Percentiles rank a stretch among this genome's conserved stretches.
Evolutionary conservation across 2,797 vertebrate genomes (phyloP).

Genomic region (Trichosurus vulpecula): DNA sequence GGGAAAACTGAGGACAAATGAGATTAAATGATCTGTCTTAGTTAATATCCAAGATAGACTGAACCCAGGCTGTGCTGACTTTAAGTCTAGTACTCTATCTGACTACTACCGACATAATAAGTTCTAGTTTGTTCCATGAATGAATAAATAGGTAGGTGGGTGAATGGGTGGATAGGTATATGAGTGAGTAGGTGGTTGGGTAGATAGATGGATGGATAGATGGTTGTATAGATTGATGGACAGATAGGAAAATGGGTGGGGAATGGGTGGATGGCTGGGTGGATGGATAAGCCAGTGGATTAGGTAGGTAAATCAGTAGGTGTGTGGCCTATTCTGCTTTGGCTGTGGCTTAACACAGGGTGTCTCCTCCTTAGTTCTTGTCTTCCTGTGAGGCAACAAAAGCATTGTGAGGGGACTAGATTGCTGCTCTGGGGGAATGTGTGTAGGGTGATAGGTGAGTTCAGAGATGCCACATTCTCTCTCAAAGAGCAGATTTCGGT

Average conservation of each 20-base stretch:
- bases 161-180: not conserved
- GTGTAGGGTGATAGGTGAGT: not conserved
- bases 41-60: not conserved
- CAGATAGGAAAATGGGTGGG: not conserved
- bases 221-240: not conserved
- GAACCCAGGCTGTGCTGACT: not conserved
- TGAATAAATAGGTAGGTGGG: not conserved
- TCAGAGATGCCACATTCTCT: not conserved
- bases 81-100: not conserved
- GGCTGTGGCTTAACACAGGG: not conserved
- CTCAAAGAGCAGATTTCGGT: not conserved
- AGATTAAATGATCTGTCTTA: not conserved
- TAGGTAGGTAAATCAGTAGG: not conserved
- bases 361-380: not conserved
- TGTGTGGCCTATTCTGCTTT: not conserved
- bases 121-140: not conserved
- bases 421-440: not conserved
- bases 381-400: not conserved
- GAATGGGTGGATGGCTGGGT: not conserved
- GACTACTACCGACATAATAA: not conserved
- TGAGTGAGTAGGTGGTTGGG: not conserved
- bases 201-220: not conserved
- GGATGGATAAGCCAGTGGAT: not conserved
- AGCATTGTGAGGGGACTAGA: not conserved
- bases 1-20: not conserved